Conservation (phyloP, 2,797 vertebrate genomes). For the Ctenosaura bakeri region DNA sequence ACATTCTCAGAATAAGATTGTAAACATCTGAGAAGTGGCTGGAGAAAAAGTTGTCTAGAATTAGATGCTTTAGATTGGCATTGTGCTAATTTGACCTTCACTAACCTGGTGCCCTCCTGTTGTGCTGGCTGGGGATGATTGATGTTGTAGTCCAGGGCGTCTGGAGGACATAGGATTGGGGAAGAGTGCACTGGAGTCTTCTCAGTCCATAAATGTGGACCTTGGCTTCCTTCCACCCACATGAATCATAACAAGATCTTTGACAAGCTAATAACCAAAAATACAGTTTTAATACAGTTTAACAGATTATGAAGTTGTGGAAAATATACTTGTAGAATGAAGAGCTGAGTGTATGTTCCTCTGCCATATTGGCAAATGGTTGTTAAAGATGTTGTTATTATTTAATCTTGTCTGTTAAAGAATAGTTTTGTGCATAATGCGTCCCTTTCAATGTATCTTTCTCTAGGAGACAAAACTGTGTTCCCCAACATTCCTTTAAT, state of each 20-base stretch:
- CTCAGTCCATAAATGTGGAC: too few relatives aligned
- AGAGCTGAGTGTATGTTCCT: constrained; percentile 13
- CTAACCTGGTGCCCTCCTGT: background rate
- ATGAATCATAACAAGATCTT: background rate
- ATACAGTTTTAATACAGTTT: background rate
- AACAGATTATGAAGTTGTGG: background rate
- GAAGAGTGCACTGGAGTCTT: background rate
- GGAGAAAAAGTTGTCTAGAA: background rate
- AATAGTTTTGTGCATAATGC: background rate
- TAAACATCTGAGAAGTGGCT: background rate
- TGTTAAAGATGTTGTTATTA: background rate
- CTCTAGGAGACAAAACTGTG: background rate
- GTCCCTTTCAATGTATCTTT: background rate
- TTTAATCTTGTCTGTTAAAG: background rate
- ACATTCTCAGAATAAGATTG: background rate
- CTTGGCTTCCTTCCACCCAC: background rate
- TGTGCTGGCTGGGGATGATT: background rate
- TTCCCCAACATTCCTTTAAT: background rate
- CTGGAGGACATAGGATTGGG: background rate
- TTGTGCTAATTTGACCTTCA: background rate
- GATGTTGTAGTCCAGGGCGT: background rate
- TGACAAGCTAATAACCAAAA: background rate
- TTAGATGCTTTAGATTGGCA: background rate
- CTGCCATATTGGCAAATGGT: background rate
- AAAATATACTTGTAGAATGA: background rate